Percentiles rank a stretch among this genome's conserved stretches.
phyloP scores from a whole-genome alignment of 2,888 invertebrate genomes.

The Vannuccia rotundouncinata region DNA sequence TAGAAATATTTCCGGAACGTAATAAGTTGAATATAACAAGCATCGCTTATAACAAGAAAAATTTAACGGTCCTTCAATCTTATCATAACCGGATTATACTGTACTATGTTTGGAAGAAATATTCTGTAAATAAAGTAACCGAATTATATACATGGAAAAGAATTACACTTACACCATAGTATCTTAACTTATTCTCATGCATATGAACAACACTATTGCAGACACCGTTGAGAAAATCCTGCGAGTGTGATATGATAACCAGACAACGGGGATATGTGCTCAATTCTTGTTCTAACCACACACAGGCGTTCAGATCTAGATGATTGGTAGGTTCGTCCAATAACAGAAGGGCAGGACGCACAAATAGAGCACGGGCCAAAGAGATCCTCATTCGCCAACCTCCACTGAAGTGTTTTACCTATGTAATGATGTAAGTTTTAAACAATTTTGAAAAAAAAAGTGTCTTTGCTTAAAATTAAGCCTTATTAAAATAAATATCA shows the following conservation, averaged over 20 bases:
- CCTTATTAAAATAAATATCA: no score
- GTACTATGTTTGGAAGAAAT: no score
- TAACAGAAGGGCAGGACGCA: conserved; percentile 61
- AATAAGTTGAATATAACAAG: no score
- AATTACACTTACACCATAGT: conserved; percentile 74
- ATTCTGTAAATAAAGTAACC: no score
- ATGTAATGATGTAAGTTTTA: conserved; percentile 30
- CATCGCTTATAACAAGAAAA: no score
- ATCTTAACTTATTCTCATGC: conserved; percentile 81
- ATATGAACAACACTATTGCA: conserved; percentile 85
- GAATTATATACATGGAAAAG: no score
- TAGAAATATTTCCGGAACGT: no score
- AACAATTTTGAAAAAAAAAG: no score
- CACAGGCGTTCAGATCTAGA: conserved; percentile 82
- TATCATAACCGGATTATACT: no score
- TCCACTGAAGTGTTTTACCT: conserved; percentile 56
- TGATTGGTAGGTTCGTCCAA: conserved; percentile 63
- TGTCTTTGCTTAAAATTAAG: no score
- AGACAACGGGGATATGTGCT: conserved; percentile 83
- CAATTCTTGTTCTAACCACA: conserved; percentile 86
- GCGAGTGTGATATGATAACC: conserved; percentile 95
- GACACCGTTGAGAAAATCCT: conserved; percentile 94
- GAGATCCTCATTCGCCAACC: conserved; percentile 65
- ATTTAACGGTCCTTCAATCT: no score
- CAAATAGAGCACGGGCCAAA: conserved; percentile 61